A percentile compares a stretch with the other conserved stretches of the same genome.
These are phyloP conservation scores for Pachycephus smyrnensis DNA, from an alignment of 2,888 invertebrate genomes.

Conservation along the genomic window DNA sequence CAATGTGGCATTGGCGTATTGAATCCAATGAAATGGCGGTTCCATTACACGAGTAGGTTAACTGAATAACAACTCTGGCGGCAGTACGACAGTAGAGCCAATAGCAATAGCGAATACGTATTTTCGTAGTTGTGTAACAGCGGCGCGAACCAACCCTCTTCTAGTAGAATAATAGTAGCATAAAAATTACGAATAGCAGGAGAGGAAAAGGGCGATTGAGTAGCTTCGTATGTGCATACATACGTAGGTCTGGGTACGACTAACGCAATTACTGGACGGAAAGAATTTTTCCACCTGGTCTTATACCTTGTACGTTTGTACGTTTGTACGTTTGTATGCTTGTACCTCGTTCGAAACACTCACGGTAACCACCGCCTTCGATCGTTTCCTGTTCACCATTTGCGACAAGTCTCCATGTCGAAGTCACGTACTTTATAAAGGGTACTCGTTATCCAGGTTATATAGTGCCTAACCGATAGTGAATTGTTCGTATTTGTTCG, in stretches of 20 bases:
- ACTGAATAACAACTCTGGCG: background rate
- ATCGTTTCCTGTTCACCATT: background rate
- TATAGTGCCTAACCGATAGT: constrained; percentile 16
- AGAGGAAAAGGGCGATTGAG: no score
- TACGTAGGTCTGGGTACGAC: background rate
- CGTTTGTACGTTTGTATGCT: no score
- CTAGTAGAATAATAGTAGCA: background rate
- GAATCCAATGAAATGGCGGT: background rate
- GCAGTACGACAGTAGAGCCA: background rate
- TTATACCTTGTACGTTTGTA: background rate
- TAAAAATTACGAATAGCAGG: background rate
- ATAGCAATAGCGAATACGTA: background rate
- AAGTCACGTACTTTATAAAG: constrained; percentile 35
- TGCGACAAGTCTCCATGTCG: background rate
- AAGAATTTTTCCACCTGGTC: background rate
- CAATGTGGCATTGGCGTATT: background rate
- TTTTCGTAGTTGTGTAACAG: background rate
- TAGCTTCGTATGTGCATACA: no score
- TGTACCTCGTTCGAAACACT: no score
- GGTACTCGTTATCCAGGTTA: constrained; percentile 28
- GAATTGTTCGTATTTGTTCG: constrained; percentile 35
- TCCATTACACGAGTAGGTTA: background rate
- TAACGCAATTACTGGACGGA: background rate
- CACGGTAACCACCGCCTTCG: no score
- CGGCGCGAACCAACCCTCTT: background rate